phyloP scores from a whole-genome alignment of 2,797 vertebrate species.

The Poecilia wingei region DNA sequence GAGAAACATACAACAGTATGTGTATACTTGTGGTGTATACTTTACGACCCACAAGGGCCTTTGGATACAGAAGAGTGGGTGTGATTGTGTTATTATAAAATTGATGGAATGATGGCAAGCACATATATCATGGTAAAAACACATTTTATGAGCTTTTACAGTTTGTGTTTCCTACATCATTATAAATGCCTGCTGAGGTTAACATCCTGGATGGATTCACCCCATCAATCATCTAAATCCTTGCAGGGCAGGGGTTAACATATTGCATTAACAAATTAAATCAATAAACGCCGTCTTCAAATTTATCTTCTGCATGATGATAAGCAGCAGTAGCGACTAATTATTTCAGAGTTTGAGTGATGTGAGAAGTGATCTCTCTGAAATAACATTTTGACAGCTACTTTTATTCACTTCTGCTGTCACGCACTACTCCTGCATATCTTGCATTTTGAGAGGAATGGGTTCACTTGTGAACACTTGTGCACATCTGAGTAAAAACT shows the following conservation, averaged over 20 bases:
- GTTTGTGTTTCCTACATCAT: not conserved
- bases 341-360: not conserved
- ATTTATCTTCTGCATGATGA: not conserved
- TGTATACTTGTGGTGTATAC: too few relatives aligned
- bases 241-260: not conserved
- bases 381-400: not conserved
- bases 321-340: not conserved
- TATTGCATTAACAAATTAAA: not conserved
- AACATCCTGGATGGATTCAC: not conserved
- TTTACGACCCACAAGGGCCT: too few relatives aligned
- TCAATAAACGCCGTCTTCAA: not conserved
- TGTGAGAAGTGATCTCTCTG: not conserved
- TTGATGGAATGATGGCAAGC: not conserved
- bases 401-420: not conserved
- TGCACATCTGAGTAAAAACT: not conserved
- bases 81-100: not conserved
- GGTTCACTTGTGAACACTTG: not conserved
- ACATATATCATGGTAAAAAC: too few relatives aligned
- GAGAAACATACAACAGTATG: not conserved
- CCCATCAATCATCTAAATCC: not conserved
- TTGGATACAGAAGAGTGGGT: too few relatives aligned
- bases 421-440: not conserved
- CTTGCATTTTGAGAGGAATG: not conserved
- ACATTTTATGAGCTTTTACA: not conserved
- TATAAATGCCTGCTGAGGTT: not conserved